phyloP scores from a whole-genome alignment of 2,113 vertebrate genomes.

The Dolichallabes microphthalmus region DNA sequence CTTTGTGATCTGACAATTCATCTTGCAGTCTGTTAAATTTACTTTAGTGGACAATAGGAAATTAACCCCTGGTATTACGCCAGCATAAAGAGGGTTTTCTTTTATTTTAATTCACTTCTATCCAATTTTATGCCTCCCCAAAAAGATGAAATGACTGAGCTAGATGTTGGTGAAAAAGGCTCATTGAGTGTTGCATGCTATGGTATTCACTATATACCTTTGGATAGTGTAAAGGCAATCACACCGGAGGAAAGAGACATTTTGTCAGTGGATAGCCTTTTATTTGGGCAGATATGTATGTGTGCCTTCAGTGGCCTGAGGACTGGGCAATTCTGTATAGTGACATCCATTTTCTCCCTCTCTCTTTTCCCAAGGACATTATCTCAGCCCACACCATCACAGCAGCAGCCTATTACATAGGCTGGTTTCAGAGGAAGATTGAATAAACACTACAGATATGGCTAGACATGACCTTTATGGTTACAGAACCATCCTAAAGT shows the following conservation, averaged over 20 bases:
- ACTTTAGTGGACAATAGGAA: conserved; percentile 12
- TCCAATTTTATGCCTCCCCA: neutral
- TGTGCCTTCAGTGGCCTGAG: conserved; percentile 33
- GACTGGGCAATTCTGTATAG: conserved; percentile 10
- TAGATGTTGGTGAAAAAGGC: conserved; percentile 49
- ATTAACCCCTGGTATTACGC: neutral
- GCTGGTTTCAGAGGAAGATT: conserved; percentile 18
- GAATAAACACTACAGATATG: conserved; percentile 47
- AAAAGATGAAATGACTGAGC: conserved; percentile 18
- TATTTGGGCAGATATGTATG: conserved; percentile 42
- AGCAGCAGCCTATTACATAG: conserved; percentile 39
- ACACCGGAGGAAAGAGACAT: conserved; percentile 51
- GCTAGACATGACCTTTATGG: conserved; percentile 19
- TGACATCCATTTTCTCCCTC: conserved; percentile 51
- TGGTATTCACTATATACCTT: conserved; percentile 38
- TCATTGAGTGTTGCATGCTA: conserved; percentile 44
- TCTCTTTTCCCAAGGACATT: conserved; percentile 45
- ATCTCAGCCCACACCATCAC: conserved; percentile 29
- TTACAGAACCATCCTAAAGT: conserved; percentile 29
- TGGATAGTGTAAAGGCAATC: conserved; percentile 48
- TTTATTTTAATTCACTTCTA: neutral
- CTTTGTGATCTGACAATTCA: conserved; percentile 14
- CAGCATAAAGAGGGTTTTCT: neutral
- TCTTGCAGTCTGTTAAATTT: conserved; percentile 12
- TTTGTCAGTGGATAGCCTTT: conserved; percentile 46